A percentile compares a stretch with the other conserved stretches of the same genome.
Conservation (phyloP, 37 sponge, comb jelly and placozoan species). For the Dysidea cf. avara region DNA sequence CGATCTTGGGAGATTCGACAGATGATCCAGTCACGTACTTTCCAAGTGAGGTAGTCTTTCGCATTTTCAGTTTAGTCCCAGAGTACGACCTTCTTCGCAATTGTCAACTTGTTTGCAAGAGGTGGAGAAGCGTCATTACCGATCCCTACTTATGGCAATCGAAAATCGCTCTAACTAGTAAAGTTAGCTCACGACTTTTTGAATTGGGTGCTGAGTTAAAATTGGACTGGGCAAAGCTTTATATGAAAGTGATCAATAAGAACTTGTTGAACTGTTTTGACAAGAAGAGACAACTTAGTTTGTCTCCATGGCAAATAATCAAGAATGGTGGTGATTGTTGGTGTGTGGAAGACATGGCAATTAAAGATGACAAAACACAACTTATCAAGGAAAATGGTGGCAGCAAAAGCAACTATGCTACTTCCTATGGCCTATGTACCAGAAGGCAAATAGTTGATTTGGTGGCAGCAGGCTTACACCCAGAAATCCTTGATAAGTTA, state of each 20-base stretch:
- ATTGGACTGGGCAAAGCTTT: slow-evolving; percentile 53
- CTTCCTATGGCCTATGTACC: slow-evolving; percentile 51
- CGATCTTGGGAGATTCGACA: too few species aligned
- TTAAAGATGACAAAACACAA: background rate
- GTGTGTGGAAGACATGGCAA: slow-evolving; percentile 10
- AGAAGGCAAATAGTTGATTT: slow-evolving; percentile 35
- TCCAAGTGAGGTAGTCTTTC: slow-evolving; percentile 23
- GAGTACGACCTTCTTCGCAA: slow-evolving; percentile 4
- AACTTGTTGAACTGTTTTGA: slow-evolving; percentile 39
- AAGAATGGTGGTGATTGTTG: slow-evolving; percentile 22
- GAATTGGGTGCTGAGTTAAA: background rate
- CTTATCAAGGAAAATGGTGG: slow-evolving; percentile 38
- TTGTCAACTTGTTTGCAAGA: slow-evolving; percentile 36
- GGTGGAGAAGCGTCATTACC: slow-evolving; percentile 28
- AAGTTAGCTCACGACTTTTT: slow-evolving; percentile 13
- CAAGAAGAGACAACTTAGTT: slow-evolving; percentile 1
- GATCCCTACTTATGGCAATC: slow-evolving; percentile 44
- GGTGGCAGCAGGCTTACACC: slow-evolving; percentile 4
- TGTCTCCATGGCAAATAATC: slow-evolving; percentile 21
- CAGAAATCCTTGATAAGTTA: slow-evolving; percentile 22
- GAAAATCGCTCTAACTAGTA: slow-evolving; percentile 18
- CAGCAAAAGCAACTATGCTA: slow-evolving; percentile 34
- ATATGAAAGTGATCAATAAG: background rate
- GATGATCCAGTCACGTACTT: slow-evolving; percentile 15
- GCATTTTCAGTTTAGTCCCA: slow-evolving; percentile 35